Evolutionary conservation across 1,140 invertebrate genomes (phyloP), one percentile per base, ranked within the genome.

Genomic region (Lordiphosa collinella): DNA sequence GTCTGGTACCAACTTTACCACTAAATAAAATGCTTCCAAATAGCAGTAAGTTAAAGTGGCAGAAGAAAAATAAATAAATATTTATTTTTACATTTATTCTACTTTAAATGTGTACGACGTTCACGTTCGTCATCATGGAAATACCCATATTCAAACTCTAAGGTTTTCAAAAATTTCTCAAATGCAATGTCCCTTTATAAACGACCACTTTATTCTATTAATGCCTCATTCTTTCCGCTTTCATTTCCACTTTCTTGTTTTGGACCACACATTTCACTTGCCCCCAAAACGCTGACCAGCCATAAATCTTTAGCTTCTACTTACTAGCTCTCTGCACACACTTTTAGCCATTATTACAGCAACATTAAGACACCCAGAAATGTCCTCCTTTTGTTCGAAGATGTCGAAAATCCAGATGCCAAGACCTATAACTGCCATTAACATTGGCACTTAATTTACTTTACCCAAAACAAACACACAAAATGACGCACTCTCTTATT

Each of bases 361-460:
- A 73, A 72, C 68, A 82, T 84, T 84, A 82, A 84, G 78, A 72
- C 78, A 84, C 67, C 68, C 68, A 84, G 25, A 82, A 78, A 78
- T 56, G 78, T 59, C 58, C 58, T 61, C 58, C 72, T 82, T 71
- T 78, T 71, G 57, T 66, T 64, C 51, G 38, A 52, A 58, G 68
- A 80, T 82, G 53, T 78, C 56, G 66, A 44, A 68, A 67, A 76
- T 73, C 76, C 76, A 82, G 66, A 82, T 82, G 75, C 51, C 63
- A 53, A 63, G 69, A 29, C 25, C 74, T 75, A 79, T 79, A 79
- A 79, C 74, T 79, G 74, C 76, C 76, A 80, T 84, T 84, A 80
- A 84, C 76, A 82, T 80, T 80, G 76, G 71, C 76, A 80, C 76
- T 80, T 82, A 82, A 80, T 80, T 82, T 80, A 84, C 76, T 82